Evolutionary conservation across 2,797 vertebrate species (phyloP).

Genomic region (Schizopygopsis malacanthus): DNA sequence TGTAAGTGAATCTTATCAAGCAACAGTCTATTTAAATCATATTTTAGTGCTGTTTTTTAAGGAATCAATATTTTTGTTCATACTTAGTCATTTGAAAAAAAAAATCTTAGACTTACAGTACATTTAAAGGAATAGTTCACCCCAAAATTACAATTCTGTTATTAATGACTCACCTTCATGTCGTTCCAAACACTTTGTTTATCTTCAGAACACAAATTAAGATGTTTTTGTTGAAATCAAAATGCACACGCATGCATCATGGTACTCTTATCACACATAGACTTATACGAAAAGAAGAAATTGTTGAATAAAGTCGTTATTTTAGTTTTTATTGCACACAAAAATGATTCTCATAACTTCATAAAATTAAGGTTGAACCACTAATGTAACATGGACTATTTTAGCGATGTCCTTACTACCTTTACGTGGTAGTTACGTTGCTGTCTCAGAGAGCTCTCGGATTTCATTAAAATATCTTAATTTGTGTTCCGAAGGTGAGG

Average conservation of each 20-base stretch:
- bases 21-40: not conserved
- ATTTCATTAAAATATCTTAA: too few relatives aligned
- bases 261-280: not conserved
- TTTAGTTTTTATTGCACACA: not conserved
- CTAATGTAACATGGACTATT: not conserved
- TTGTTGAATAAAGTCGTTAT: not conserved
- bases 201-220: not conserved
- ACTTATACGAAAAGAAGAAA: too few relatives aligned
- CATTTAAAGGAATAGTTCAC: not conserved
- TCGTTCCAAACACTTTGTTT: not conserved
- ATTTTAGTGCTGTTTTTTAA: not conserved
- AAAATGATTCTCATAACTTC: not conserved
- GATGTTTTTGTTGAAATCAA: too few relatives aligned
- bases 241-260: not conserved
- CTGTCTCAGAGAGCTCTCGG: too few relatives aligned
- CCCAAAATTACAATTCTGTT: not conserved
- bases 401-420: not conserved
- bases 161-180: not conserved
- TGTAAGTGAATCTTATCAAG: not conserved
- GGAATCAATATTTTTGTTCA: not conserved
- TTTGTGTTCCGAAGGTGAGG: not conserved
- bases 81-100: not conserved
- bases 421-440: too few relatives aligned
- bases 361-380: not conserved
- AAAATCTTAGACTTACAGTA: not conserved